Evolutionary conservation across 2,888 invertebrate species (phyloP).

Genomic region (Synergus japonicus): DNA sequence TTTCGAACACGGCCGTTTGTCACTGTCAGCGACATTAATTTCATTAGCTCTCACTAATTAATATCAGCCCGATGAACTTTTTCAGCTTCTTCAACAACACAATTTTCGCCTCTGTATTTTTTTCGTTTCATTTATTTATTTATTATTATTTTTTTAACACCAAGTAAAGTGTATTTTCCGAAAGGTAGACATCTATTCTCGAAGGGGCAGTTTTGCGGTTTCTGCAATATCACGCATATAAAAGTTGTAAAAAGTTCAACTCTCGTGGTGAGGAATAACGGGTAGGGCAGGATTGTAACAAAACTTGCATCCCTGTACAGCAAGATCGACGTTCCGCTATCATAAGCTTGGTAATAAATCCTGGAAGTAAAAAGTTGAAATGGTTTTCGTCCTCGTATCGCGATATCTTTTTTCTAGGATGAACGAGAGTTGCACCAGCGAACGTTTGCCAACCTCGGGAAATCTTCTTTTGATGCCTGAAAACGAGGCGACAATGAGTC

Average conservation of each 20-base stretch:
- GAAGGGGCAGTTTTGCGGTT: slow-evolving; percentile 51
- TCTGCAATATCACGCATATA: slow-evolving; percentile 55
- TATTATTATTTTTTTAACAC: neutral
- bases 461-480: neutral
- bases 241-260: slow-evolving; percentile 59
- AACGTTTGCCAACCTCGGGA: neutral
- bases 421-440: neutral
- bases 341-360: slow-evolving; percentile 12
- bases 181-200: slow-evolving; percentile 46
- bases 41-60: slow-evolving; percentile 25
- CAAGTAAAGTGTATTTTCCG: neutral
- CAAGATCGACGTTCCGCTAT: neutral
- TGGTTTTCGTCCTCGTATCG: neutral
- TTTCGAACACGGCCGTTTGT: slow-evolving; percentile 12
- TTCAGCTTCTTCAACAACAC: slow-evolving; percentile 1
- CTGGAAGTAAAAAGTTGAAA: neutral
- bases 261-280: slow-evolving; percentile 41
- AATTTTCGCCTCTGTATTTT: neutral
- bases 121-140: neutral
- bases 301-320: neutral
- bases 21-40: slow-evolving; percentile 23
- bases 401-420: neutral
- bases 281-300: no score
- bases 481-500: neutral
- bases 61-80: slow-evolving; percentile 4